Evolutionary conservation across 2,113 vertebrate species (phyloP).

Genomic region (Lamprotornis superbus): DNA sequence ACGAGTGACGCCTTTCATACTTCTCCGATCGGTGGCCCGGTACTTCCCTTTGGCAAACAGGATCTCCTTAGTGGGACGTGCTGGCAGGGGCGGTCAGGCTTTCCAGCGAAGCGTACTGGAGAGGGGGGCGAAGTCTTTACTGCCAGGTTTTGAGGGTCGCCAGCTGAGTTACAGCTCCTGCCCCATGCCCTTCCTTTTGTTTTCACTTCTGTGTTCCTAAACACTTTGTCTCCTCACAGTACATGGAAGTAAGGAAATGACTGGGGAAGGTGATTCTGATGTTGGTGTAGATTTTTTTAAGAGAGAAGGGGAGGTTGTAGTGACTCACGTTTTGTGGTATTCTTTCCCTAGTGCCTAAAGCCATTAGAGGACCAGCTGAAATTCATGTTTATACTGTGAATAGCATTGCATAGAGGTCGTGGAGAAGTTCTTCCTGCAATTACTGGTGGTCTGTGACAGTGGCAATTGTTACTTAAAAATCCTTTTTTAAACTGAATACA

Average conservation of each 20-base stretch:
- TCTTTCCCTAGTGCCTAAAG: background rate
- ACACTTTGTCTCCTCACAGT: background rate
- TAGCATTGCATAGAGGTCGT: background rate
- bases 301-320: background rate
- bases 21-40: background rate
- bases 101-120: background rate
- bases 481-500: background rate
- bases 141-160: accelerated
- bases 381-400: background rate
- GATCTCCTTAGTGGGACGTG: background rate
- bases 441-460: background rate
- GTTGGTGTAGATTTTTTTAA: background rate
- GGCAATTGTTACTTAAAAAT: background rate
- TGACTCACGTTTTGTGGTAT: background rate
- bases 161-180: background rate
- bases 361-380: accelerated
- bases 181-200: accelerated
- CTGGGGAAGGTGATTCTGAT: background rate
- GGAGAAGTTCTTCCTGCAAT: background rate
- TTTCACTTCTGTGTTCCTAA: background rate
- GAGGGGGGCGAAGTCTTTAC: background rate
- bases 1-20: background rate
- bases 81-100: background rate
- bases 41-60: background rate
- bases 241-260: background rate